phyloP scores from a whole-genome alignment of 1,140 invertebrate species.

The Neotoxoptera formosana region DNA sequence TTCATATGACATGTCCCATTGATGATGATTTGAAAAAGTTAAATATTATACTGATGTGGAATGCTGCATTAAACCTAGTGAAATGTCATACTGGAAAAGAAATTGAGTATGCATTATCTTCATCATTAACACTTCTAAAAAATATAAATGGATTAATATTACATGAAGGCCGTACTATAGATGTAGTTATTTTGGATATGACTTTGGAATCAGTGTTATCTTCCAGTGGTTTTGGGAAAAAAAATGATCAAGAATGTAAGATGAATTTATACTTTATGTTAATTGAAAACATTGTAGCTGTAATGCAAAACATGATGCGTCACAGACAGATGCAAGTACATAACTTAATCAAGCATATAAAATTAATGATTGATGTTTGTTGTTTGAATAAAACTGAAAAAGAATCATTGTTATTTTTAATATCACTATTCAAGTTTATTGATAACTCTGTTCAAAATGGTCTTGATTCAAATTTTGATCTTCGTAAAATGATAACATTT shows the following conservation, averaged over 20 bases:
- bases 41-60: slow-evolving; percentile 48
- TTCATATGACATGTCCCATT: slow-evolving; percentile 41
- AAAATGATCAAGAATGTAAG: slow-evolving; percentile 33
- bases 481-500: slow-evolving; percentile 36
- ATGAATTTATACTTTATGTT: slow-evolving; percentile 51
- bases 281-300: slow-evolving; percentile 41
- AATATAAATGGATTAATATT: slow-evolving; percentile 44
- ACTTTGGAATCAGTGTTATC: slow-evolving; percentile 46
- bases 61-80: slow-evolving; percentile 31
- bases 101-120: slow-evolving; percentile 50
- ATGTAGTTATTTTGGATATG: slow-evolving; percentile 52
- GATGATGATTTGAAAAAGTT: slow-evolving; percentile 54
- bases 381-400: slow-evolving; percentile 47
- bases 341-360: slow-evolving; percentile 46
- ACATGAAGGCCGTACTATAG: slow-evolving; percentile 45
- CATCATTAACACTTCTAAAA: slow-evolving; percentile 24
- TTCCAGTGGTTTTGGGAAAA: slow-evolving; percentile 31
- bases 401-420: slow-evolving; percentile 37
- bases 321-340: slow-evolving; percentile 32
- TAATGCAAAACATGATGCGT: slow-evolving; percentile 55
- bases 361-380: slow-evolving; percentile 55
- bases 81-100: slow-evolving; percentile 40
- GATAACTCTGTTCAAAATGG: slow-evolving; percentile 44
- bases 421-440: slow-evolving; percentile 46
- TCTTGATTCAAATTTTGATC: slow-evolving; percentile 45